A percentile compares a stretch with the other conserved stretches of the same genome.
phyloP scores from a whole-genome alignment of 1,140 invertebrate species.

The Leptonema lineaticorne region DNA sequence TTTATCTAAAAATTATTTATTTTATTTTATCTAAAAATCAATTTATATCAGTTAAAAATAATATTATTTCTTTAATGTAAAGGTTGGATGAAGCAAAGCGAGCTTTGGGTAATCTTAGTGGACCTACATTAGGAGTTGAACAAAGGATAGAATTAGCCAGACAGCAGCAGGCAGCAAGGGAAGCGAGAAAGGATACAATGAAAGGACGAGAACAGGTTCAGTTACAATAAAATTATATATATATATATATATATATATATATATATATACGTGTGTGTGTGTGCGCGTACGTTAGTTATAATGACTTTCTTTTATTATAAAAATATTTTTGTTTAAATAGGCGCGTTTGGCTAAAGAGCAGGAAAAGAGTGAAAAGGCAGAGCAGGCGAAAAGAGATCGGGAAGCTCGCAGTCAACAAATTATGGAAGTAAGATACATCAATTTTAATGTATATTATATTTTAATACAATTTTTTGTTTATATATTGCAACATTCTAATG shows the following conservation, averaged over 20 bases:
- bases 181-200: constrained; percentile 56
- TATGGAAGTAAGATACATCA: constrained; percentile 63
- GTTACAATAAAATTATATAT: too few species aligned
- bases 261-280: too few species aligned
- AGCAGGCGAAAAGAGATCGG: constrained; percentile 58
- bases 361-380: constrained; percentile 43
- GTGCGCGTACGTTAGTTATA: background rate
- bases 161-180: constrained; percentile 63
- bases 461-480: too few species aligned
- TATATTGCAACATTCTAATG: too few species aligned
- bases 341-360: constrained; percentile 68
- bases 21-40: too few species aligned
- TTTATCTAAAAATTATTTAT: too few species aligned
- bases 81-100: constrained; percentile 63
- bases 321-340: constrained; percentile 49
- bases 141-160: constrained; percentile 65
- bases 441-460: too few species aligned
- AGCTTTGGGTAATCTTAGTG: constrained; percentile 46
- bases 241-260: too few species aligned
- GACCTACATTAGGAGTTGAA: constrained; percentile 64
- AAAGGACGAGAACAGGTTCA: constrained; percentile 53
- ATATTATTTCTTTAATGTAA: constrained; percentile 1
- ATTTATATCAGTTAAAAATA: too few species aligned
- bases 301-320: background rate
- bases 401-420: constrained; percentile 67